phyloP scores from a whole-genome alignment of 92 coral and sea anemone genomes.

The Metridium senile region DNA sequence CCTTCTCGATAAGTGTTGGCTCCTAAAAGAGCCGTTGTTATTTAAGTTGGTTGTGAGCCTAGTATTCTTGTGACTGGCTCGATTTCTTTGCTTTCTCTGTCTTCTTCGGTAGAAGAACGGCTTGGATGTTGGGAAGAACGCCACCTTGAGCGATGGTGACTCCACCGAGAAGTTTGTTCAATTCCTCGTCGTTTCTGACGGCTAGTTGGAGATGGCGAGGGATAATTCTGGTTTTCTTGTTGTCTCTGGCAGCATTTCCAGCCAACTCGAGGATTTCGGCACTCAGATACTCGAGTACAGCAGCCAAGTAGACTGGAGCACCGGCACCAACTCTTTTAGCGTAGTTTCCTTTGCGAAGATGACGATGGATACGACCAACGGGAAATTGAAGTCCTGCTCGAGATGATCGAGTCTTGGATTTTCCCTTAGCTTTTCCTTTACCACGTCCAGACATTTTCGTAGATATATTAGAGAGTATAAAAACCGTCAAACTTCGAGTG shows the following conservation, averaged over 20 bases:
- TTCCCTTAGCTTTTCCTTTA: slow-evolving; percentile 76
- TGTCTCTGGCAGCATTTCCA: slow-evolving; percentile 53
- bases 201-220: slow-evolving; percentile 45
- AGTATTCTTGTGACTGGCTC: slow-evolving; percentile 38
- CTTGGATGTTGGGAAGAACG: slow-evolving; percentile 69
- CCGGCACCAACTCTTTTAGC: slow-evolving; percentile 74
- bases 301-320: slow-evolving; percentile 73
- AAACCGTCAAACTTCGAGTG: background rate
- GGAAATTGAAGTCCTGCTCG: slow-evolving; percentile 89
- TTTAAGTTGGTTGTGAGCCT: background rate
- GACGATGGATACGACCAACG: slow-evolving; percentile 63
- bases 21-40: slow-evolving; percentile 55
- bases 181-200: slow-evolving; percentile 47
- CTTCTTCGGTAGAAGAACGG: slow-evolving; percentile 61
- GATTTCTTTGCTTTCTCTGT: slow-evolving; percentile 42
- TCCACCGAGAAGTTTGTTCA: slow-evolving; percentile 59
- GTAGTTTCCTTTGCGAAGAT: slow-evolving; percentile 63
- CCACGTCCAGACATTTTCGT: slow-evolving; percentile 81
- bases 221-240: slow-evolving; percentile 51
- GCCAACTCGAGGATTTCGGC: slow-evolving; percentile 75
- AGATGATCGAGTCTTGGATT: slow-evolving; percentile 78
- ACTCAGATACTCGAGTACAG: slow-evolving; percentile 51
- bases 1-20: slow-evolving; percentile 33
- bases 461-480: background rate
- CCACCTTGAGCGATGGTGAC: slow-evolving; percentile 55